phyloP scores from a whole-genome alignment of 2,113 vertebrate species.

The Dinomys branickii region DNA sequence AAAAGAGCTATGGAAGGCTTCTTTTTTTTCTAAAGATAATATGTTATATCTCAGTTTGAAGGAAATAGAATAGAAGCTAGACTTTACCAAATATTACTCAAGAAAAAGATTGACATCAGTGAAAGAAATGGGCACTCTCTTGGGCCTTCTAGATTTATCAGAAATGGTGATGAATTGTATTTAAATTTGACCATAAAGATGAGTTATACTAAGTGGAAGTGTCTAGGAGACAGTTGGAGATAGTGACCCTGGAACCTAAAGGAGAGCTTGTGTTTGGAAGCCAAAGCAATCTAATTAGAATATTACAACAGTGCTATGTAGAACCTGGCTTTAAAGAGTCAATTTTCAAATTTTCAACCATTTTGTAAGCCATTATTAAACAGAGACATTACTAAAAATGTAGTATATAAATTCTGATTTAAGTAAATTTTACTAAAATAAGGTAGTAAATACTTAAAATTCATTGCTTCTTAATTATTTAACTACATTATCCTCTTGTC shows the following conservation, averaged over 20 bases:
- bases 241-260: background rate
- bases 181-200: background rate
- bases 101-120: background rate
- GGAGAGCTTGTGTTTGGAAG: background rate
- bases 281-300: background rate
- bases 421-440: background rate
- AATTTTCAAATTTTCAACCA: background rate
- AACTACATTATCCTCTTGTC: background rate
- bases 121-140: background rate
- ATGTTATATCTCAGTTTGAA: slow-evolving; percentile 1
- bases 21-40: background rate
- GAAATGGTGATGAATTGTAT: background rate
- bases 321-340: background rate
- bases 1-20: background rate
- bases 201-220: background rate
- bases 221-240: background rate
- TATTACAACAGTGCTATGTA: background rate
- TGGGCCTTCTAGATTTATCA: background rate
- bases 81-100: background rate
- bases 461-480: background rate
- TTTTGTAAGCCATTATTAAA: background rate
- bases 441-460: background rate
- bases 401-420: background rate
- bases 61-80: slow-evolving; percentile 39
- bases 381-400: background rate